Evolutionary conservation across 37 sponge, comb jelly and placozoan genomes (phyloP).

Genomic region (Aphrocallistes beatrix): DNA sequence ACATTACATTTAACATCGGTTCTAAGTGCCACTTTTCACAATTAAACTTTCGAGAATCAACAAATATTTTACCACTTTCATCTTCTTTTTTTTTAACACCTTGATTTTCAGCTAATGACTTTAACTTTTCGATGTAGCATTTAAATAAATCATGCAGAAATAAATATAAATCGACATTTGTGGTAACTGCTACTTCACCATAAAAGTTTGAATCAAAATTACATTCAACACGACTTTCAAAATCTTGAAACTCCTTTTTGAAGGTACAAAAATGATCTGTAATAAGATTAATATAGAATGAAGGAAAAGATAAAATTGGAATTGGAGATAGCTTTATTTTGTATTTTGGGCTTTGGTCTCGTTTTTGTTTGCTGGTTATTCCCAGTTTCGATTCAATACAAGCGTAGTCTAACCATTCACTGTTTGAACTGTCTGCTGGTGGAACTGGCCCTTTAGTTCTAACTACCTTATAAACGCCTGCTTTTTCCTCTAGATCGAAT

Average conservation of each 20-base stretch:
- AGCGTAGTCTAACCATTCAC: slow-evolving; percentile 8
- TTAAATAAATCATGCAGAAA: slow-evolving; percentile 80
- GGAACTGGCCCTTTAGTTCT: background rate
- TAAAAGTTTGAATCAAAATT: slow-evolving; percentile 42
- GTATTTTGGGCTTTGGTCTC: background rate
- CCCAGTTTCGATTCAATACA: background rate
- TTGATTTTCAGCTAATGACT: background rate
- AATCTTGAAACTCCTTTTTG: background rate
- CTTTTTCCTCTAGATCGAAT: background rate
- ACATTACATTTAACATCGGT: slow-evolving; percentile 63
- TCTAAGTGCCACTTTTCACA: slow-evolving; percentile 80
- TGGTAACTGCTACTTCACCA: slow-evolving; percentile 56
- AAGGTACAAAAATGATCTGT: slow-evolving; percentile 61
- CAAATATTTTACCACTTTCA: background rate
- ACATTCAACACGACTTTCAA: slow-evolving; percentile 44
- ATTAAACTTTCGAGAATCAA: slow-evolving; percentile 36
- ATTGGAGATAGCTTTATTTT: background rate
- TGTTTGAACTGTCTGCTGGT: background rate
- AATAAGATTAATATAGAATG: slow-evolving; percentile 37
- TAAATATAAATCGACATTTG: slow-evolving; percentile 71
- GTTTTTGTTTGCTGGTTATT: background rate
- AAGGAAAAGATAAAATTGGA: slow-evolving; percentile 46
- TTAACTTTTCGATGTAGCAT: slow-evolving; percentile 42
- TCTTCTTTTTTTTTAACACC: no score
- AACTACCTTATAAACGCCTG: slow-evolving; percentile 3